Percentiles rank a stretch among this genome's conserved stretches.
Evolutionary conservation across 2,797 vertebrate genomes (phyloP).

Genomic region (Oreochromis mossambicus): DNA sequence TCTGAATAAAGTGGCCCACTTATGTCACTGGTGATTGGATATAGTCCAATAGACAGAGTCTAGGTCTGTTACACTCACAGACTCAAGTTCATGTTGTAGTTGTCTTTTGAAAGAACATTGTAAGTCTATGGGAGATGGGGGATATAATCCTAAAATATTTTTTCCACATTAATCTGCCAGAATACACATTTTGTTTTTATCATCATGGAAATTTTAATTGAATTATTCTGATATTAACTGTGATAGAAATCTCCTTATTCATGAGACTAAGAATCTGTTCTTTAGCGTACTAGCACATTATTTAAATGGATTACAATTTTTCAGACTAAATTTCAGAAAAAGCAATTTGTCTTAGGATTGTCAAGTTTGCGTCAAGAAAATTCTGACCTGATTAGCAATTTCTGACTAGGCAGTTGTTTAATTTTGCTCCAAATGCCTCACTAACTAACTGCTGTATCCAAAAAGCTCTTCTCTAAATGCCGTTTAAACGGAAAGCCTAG

Average conservation of each 20-base stretch:
- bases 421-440: not conserved
- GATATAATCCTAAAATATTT: not conserved
- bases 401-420: not conserved
- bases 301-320: not conserved
- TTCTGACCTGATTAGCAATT: not conserved
- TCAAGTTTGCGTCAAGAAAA: not conserved
- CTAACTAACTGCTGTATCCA: not conserved
- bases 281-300: not conserved
- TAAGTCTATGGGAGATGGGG: not conserved
- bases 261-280: not conserved
- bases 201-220: not conserved
- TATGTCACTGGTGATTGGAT: not conserved
- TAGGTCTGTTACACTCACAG: not conserved
- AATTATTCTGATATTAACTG: not conserved
- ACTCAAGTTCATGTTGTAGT: slow-evolving; percentile 14
- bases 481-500: not conserved
- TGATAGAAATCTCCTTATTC: not conserved
- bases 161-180: not conserved
- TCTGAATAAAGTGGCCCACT: not conserved
- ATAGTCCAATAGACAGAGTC: not conserved
- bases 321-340: not conserved
- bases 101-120: not conserved
- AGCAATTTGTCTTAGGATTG: not conserved
- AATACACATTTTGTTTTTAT: rapidly evolving
- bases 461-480: not conserved